A percentile compares a stretch with the other conserved stretches of the same genome.
Conservation (phyloP, 2,113 vertebrate genomes). For the Montifringilla adamsi region DNA sequence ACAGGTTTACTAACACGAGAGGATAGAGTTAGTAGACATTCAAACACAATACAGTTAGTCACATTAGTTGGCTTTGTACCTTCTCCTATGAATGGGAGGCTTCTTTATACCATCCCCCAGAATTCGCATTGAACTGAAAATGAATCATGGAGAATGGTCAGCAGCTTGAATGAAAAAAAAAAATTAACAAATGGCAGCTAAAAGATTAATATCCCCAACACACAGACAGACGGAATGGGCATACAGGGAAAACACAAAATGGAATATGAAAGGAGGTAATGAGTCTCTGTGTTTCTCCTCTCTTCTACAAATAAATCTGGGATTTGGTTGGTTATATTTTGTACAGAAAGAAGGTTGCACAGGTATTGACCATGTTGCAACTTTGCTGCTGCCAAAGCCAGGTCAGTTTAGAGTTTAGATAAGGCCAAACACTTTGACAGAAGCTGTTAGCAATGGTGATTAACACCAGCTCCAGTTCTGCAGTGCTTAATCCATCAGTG, state of each 20-base stretch:
- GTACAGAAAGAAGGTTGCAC: background rate
- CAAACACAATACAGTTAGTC: slow-evolving; percentile 66
- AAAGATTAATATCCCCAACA: background rate
- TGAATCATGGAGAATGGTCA: slow-evolving; percentile 80
- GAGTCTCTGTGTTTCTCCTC: background rate
- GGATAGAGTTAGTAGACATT: slow-evolving; percentile 70
- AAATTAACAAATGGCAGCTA: slow-evolving; percentile 21
- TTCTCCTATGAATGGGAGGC: slow-evolving; percentile 93
- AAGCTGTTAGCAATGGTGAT: background rate
- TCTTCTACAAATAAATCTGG: background rate
- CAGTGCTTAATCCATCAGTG: background rate
- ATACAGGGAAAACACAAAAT: background rate
- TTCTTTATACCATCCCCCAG: slow-evolving; percentile 85
- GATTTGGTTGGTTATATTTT: background rate
- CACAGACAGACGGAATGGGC: background rate
- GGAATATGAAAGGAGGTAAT: background rate
- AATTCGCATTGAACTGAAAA: slow-evolving; percentile 87
- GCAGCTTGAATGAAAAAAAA: slow-evolving; percentile 26
- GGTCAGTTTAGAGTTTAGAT: background rate
- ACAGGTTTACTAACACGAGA: slow-evolving; percentile 4
- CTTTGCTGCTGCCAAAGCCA: background rate
- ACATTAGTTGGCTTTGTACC: slow-evolving; percentile 79
- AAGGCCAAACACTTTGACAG: slow-evolving; percentile 5
- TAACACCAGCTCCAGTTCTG: background rate
- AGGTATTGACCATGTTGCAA: background rate